A percentile compares a stretch with the other conserved stretches of the same genome.
Conservation (phyloP, 2,797 vertebrate genomes). For the Oreortyx pictus region DNA sequence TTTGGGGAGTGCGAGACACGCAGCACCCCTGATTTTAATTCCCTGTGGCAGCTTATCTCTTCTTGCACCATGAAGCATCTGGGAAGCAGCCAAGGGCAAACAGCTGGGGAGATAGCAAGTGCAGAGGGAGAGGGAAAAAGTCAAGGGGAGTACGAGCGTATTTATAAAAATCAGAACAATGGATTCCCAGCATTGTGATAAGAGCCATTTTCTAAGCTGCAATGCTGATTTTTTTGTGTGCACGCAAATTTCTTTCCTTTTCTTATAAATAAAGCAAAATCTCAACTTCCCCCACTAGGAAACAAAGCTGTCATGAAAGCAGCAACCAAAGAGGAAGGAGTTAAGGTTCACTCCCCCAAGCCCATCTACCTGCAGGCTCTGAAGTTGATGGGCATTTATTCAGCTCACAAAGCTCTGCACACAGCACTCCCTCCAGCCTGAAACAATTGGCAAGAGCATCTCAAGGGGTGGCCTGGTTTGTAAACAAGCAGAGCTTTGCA, state of each 20-base stretch:
- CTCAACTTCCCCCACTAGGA: neutral
- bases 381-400: neutral
- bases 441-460: slow-evolving; percentile 38
- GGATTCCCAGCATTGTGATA: slow-evolving; percentile 39
- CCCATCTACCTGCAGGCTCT: neutral
- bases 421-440: neutral
- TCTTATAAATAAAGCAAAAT: neutral
- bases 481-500: slow-evolving; percentile 65
- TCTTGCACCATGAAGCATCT: neutral
- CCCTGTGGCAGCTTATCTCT: slow-evolving; percentile 33
- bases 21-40: slow-evolving; percentile 18
- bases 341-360: neutral
- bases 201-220: neutral
- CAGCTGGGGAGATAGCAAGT: slow-evolving; percentile 35
- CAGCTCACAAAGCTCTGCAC: neutral
- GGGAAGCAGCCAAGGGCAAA: slow-evolving; percentile 64
- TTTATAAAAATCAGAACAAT: slow-evolving; percentile 73
- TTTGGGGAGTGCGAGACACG: neutral
- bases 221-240: neutral
- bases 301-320: neutral
- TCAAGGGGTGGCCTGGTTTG: slow-evolving; percentile 50
- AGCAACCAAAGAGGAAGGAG: neutral
- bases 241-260: neutral
- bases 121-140: slow-evolving; percentile 56
- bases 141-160: slow-evolving; percentile 60